Evolutionary conservation across 2,113 vertebrate genomes (phyloP).

Genomic region (Menura novaehollandiae): DNA sequence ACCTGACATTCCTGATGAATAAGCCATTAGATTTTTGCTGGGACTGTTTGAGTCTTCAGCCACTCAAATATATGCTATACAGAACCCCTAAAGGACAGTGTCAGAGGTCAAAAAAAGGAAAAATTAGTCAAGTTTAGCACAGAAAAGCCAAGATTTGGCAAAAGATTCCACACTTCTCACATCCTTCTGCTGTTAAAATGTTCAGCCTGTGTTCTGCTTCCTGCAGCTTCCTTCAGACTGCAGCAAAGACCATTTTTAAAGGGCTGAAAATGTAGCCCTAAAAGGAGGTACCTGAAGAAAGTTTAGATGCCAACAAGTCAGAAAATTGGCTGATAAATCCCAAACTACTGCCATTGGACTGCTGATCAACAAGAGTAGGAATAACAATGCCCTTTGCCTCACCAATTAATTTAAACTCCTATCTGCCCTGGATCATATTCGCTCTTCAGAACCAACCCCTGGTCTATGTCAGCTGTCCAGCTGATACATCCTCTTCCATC

Average conservation of each 20-base stretch:
- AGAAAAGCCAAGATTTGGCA: slow-evolving; percentile 37
- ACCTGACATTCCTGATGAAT: background rate
- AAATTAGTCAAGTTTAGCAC: slow-evolving; percentile 2
- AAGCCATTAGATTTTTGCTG: slow-evolving; percentile 11
- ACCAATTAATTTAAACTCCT: background rate
- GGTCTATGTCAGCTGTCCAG: background rate
- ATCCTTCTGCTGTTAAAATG: background rate
- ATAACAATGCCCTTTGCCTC: background rate
- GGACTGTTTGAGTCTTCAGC: background rate
- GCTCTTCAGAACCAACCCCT: background rate
- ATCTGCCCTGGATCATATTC: background rate
- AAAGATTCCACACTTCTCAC: background rate
- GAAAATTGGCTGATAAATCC: background rate
- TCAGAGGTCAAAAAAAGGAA: slow-evolving; percentile 37
- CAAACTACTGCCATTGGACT: background rate
- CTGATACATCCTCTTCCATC: background rate
- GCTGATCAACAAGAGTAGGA: background rate
- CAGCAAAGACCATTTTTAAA: background rate
- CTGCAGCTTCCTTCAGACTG: background rate
- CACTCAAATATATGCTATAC: background rate
- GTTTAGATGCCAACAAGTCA: background rate
- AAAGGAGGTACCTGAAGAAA: background rate
- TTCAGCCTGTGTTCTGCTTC: background rate
- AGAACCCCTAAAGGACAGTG: background rate
- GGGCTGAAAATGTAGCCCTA: background rate